Evolutionary conservation across 2,113 vertebrate species (phyloP).

Genomic region (Callopanchax toddi): DNA sequence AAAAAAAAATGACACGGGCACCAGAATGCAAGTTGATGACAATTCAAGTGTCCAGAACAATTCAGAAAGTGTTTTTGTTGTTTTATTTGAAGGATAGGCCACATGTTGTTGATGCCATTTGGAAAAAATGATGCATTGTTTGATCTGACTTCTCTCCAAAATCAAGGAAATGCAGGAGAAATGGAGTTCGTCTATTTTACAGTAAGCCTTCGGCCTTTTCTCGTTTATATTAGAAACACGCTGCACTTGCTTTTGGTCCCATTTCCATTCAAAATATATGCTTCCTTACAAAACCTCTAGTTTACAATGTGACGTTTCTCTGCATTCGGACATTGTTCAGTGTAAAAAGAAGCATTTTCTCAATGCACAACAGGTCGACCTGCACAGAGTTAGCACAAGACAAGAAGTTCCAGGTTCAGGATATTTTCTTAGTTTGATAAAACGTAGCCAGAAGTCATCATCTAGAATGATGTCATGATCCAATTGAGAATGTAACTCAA

Average conservation of each 20-base stretch:
- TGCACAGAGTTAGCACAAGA: slow-evolving; percentile 29
- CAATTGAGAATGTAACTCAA: neutral
- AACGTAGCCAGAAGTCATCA: too few relatives aligned
- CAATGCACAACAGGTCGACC: slow-evolving; percentile 56
- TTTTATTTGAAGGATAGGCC: slow-evolving; percentile 58
- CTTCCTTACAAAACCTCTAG: slow-evolving; percentile 70
- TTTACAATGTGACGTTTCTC: slow-evolving; percentile 68
- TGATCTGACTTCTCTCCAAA: neutral
- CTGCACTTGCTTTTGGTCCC: slow-evolving; percentile 66
- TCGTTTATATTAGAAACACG: slow-evolving; percentile 51
- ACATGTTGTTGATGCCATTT: slow-evolving; percentile 44
- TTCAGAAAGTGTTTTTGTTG: slow-evolving; percentile 34
- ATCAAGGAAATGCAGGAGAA: slow-evolving; percentile 40
- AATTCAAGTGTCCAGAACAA: slow-evolving; percentile 64
- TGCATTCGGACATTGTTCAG: slow-evolving; percentile 58
- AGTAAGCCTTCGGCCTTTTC: slow-evolving; percentile 42
- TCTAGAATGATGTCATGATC: too few relatives aligned
- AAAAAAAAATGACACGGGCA: slow-evolving; percentile 49
- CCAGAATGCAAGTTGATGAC: slow-evolving; percentile 47
- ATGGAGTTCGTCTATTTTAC: slow-evolving; percentile 57
- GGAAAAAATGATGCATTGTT: slow-evolving; percentile 43
- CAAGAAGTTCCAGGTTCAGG: neutral
- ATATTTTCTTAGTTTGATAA: too few relatives aligned
- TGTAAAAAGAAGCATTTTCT: slow-evolving; percentile 53
- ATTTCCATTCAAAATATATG: slow-evolving; percentile 71